A percentile compares a stretch with the other conserved stretches of the same genome.
phyloP scores from a whole-genome alignment of 2,797 vertebrate species.

The Gephyroberyx darwinii region DNA sequence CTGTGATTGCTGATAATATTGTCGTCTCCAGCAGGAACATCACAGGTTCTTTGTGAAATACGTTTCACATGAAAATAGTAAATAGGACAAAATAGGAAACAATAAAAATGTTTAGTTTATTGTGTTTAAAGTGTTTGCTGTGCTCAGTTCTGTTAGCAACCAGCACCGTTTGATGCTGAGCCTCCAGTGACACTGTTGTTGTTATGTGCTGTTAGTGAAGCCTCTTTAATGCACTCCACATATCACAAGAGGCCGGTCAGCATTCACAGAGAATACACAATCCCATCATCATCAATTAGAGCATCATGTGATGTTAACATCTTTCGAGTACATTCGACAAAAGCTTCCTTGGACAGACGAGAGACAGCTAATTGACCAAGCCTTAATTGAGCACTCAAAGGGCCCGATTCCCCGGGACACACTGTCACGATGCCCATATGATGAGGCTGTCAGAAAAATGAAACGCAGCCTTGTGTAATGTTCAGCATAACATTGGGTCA shows the following conservation, averaged over 20 bases:
- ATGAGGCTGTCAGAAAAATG: no score
- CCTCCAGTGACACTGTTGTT: neutral
- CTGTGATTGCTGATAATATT: neutral
- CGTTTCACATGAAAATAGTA: no score
- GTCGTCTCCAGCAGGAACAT: no score
- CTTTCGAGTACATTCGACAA: neutral
- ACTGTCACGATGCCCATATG: no score
- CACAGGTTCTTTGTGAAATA: no score
- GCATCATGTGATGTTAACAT: neutral
- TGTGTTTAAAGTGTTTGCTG: neutral
- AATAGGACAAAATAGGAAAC: no score
- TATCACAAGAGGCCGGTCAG: neutral
- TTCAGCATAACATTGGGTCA: no score
- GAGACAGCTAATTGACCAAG: no score
- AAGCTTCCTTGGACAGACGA: neutral
- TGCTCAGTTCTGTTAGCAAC: neutral
- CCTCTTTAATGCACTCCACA: neutral
- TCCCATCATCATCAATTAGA: neutral
- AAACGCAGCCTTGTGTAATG: no score
- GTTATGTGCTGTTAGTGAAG: neutral
- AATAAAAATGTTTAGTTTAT: no score
- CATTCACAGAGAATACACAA: neutral
- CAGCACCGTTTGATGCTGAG: neutral
- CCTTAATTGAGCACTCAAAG: no score
- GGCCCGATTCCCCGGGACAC: no score